These are phyloP conservation scores for Odocoileus hemionus DNA, from an alignment of 2,113 vertebrate species.

Conservation along the genomic window DNA sequence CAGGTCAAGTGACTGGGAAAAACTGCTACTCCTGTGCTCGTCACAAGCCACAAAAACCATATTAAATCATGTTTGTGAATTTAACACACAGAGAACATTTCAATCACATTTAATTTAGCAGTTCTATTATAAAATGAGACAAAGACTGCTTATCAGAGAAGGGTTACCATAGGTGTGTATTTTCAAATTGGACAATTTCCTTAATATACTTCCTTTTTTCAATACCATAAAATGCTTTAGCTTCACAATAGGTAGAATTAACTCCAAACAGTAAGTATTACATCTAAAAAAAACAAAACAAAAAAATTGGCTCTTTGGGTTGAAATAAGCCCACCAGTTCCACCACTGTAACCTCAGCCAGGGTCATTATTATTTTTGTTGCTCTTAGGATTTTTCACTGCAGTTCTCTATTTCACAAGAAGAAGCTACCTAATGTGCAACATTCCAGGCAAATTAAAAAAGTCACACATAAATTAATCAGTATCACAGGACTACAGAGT, in stretches of 20 bases:
- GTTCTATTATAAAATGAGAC: not conserved
- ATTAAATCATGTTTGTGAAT: not conserved
- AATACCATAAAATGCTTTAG: not conserved
- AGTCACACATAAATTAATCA: not conserved
- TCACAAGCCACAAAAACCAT: not conserved
- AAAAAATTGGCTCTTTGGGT: not conserved
- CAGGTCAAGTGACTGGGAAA: not conserved
- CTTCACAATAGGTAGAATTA: not conserved
- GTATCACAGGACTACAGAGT: not conserved
- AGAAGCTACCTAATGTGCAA: conserved; percentile 26
- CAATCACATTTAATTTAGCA: not conserved
- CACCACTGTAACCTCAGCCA: not conserved
- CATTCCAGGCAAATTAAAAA: not conserved
- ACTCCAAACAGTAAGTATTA: conserved; percentile 3
- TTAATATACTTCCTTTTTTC: not conserved
- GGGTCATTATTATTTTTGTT: not conserved
- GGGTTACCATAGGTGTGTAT: not conserved
- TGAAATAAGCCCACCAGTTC: not conserved
- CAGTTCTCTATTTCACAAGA: not conserved
- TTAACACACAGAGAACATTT: not conserved
- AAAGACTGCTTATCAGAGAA: not conserved
- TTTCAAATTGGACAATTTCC: not conserved
- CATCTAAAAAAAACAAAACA: not conserved
- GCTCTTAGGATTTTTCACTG: not conserved
- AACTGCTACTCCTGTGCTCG: not conserved